These are phyloP conservation scores for Corythornis cristatus DNA, from an alignment of 2,113 vertebrate species.

Conservation along the genomic window DNA sequence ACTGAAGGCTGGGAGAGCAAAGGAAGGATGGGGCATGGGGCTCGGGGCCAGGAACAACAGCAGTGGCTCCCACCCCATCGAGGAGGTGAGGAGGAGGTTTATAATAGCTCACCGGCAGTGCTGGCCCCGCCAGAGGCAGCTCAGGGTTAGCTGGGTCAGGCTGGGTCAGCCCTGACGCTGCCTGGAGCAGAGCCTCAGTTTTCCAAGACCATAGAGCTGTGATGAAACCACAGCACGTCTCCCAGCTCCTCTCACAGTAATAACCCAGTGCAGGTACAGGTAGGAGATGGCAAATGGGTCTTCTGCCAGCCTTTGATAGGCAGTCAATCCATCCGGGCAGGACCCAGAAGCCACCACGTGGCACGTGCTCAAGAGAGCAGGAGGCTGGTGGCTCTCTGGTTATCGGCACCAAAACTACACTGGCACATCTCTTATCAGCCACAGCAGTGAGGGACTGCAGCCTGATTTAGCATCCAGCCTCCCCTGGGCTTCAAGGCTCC, in stretches of 20 bases:
- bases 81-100: not conserved
- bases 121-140: accelerated
- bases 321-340: not conserved
- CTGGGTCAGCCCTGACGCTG: not conserved
- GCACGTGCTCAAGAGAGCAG: not conserved
- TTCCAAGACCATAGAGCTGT: not conserved
- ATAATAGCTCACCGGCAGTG: not conserved
- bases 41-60: slow-evolving; percentile 28
- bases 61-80: not conserved
- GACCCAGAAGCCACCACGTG: not conserved
- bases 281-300: accelerated
- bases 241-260: not conserved
- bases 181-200: not conserved
- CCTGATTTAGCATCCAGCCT: not conserved
- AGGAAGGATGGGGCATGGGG: slow-evolving; percentile 68
- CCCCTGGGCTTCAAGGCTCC: not conserved
- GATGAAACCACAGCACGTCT: accelerated
- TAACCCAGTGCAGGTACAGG: not conserved
- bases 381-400: not conserved
- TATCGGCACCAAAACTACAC: not conserved
- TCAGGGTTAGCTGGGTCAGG: not conserved
- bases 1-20: slow-evolving; percentile 6
- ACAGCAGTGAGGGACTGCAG: not conserved
- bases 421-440: not conserved
- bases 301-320: not conserved